Evolutionary conservation across 2,888 invertebrate genomes (phyloP), one percentile per base, ranked within the genome.

Genomic region (Andricus curvator): DNA sequence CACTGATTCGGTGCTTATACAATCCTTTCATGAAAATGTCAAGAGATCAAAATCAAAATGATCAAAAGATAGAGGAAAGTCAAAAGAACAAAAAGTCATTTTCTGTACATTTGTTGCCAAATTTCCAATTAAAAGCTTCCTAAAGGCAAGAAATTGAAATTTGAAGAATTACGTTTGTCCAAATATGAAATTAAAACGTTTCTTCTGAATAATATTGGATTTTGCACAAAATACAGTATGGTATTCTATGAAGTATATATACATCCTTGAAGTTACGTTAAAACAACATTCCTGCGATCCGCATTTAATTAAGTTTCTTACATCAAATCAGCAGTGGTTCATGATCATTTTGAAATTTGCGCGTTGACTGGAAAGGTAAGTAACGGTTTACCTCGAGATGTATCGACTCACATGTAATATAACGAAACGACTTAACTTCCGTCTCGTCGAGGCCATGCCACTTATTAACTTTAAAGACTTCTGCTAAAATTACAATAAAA

Each of bases 391-490:
- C 48, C 29, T 29, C 29, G 11, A 56, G 51, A 70, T 29, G 70
- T 33, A 70, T 51, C 70, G 70, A 70, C 29, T 29, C 20, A 17
- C 51, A 70, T 51, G 70, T 70, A 70, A 74, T 74, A 56, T 74
- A 74, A 74, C 70, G 33, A 29, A 74, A 74, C 51, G 70, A 51
- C 70, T 70, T 56, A 74, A 74, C 74, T 74, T 74, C 74, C 74
- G 74, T 33, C 74, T 56, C 33, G 33, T 4, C 4, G 41, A 37
- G 51, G n/a, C 20, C 51, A 74, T 70, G 70, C 29, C 25, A 70
- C 70, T n/a, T 56, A 33, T 56, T 74, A 29, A 33, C 74, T 33
- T 74, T 74, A 37, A 74, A 33, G 25, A 56, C 29, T 74, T 33
- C 51, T n/a, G 56, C 33, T 74, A 74, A 74, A 74, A 74, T 29